phyloP scores from a whole-genome alignment of 2,888 invertebrate genomes.

The Tetranychus piercei region DNA sequence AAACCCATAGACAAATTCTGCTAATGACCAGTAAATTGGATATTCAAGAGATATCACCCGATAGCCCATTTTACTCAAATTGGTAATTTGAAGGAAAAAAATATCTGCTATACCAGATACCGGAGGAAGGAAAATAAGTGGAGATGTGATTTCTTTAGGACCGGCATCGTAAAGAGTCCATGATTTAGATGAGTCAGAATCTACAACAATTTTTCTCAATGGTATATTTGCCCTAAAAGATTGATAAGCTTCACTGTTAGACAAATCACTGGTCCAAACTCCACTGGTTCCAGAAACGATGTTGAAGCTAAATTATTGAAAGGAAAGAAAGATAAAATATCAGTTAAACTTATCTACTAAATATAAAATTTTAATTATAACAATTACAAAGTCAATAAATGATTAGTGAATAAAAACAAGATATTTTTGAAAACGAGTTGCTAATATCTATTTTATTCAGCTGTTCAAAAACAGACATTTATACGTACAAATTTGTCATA shows the following conservation, averaged over 20 bases:
- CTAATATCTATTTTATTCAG: too few species aligned
- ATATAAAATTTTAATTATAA: too few species aligned
- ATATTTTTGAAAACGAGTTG: too few species aligned
- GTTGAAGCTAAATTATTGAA: not conserved
- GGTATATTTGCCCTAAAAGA: conserved; percentile 17
- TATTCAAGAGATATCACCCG: conserved; percentile 64
- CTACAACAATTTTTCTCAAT: conserved; percentile 41
- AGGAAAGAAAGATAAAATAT: not conserved
- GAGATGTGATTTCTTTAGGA: conserved; percentile 55
- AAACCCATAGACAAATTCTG: conserved; percentile 72
- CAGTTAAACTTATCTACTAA: not conserved
- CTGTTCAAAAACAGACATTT: too few species aligned
- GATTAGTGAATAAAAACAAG: not conserved
- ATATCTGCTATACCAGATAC: conserved; percentile 74
- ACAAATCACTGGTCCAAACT: not conserved
- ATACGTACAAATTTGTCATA: too few species aligned
- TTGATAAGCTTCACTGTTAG: not conserved
- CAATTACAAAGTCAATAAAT: not conserved
- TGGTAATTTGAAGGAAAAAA: conserved; percentile 62
- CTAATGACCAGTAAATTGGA: conserved; percentile 68
- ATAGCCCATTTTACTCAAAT: conserved; percentile 56
- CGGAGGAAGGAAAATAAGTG: conserved; percentile 64
- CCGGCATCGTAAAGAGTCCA: conserved; percentile 68
- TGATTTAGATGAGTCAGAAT: conserved; percentile 55
- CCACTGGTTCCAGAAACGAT: conserved; percentile 1